Base-by-base conservation (phyloP, 2,888 invertebrate genomes). In the Folsomia candida region DNA sequence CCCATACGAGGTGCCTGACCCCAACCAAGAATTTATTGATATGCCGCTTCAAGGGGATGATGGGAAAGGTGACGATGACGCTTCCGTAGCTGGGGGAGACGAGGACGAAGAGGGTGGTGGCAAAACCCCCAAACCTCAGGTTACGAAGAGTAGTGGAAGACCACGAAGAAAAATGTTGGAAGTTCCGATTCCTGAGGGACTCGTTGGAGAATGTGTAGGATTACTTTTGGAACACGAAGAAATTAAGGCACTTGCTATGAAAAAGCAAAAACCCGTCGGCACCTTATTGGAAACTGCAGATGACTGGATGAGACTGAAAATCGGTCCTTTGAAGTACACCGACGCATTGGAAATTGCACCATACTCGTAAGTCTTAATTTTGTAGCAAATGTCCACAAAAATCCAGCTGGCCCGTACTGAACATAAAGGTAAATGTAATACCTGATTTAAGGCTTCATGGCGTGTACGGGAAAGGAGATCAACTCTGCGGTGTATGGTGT, bases 311-410 rank as follows among this genome's bases (percentile, higher is more conserved):
- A 71, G 74, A 27, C 22, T 76, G 1, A 77, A 76, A 76, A 73
- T 76, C 54, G 78, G 78, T 4, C 78, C 78, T 11, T 54, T 74
- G 11, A 54, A 72, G 9, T 70, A 64, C 37, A 66, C 73, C 54
- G 76, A 77, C 62, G 78, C 78, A n/a, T 26, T 71, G 25, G 73
- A 77, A 29, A 70, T 72, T 54, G 71, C 78, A 6, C 78, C 78
- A 18, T 60, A 69, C 37, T 77, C 76, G 75, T 78, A 73, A 69
- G 68, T 51, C 25, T 18, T 47, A 6, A 54, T 22, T 67, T 47
- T 26, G n/a, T n/a, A n/a, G n/a, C n/a, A n/a, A n/a, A n/a, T n/a
- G n/a, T 57, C 57, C 24, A 9, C n/a, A 57, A 47, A 47, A 18
- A 47, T 11, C 11, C 11, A 47, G n/a, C n/a, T n/a, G n/a, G n/a